Conservation (phyloP, 2,113 vertebrate species). For the Plecturocebus donacophilus region DNA sequence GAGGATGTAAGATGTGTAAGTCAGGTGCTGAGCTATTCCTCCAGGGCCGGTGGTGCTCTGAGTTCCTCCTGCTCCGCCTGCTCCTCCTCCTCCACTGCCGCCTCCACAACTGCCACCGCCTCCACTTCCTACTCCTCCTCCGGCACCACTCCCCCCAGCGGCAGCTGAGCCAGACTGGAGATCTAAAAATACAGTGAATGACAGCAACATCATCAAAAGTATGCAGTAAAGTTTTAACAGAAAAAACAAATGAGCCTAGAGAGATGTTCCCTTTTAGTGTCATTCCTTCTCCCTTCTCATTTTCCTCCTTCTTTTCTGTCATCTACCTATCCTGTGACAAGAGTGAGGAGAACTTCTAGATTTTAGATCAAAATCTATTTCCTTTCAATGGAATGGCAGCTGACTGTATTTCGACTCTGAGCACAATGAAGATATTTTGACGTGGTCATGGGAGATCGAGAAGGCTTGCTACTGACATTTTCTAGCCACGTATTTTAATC, state of each 20-base stretch:
- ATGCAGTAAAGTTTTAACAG: not conserved
- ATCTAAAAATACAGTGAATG: conserved; percentile 83
- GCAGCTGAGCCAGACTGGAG: conserved; percentile 90
- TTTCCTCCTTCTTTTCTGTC: not conserved
- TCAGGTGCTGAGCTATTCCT: conserved; percentile 94
- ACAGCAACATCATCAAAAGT: not conserved
- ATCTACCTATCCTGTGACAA: not conserved
- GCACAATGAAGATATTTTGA: not conserved
- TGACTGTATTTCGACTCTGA: not conserved
- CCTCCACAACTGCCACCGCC: conserved; percentile 31
- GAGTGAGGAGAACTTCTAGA: not conserved
- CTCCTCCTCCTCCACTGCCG: not conserved
- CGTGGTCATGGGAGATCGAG: not conserved
- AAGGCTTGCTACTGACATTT: not conserved
- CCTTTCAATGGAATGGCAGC: not conserved
- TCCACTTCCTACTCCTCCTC: not conserved
- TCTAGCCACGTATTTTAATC: not conserved
- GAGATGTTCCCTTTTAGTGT: not conserved
- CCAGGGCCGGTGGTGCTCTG: conserved; percentile 86
- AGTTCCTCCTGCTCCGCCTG: conserved; percentile 81
- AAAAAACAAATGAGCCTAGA: not conserved
- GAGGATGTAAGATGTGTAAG: conserved; percentile 98
- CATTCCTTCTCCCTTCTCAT: not conserved
- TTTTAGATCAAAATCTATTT: not conserved
- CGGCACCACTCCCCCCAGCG: not conserved